Base-by-base conservation (phyloP, 1,140 invertebrate genomes). In the Lepidurus couesii region DNA sequence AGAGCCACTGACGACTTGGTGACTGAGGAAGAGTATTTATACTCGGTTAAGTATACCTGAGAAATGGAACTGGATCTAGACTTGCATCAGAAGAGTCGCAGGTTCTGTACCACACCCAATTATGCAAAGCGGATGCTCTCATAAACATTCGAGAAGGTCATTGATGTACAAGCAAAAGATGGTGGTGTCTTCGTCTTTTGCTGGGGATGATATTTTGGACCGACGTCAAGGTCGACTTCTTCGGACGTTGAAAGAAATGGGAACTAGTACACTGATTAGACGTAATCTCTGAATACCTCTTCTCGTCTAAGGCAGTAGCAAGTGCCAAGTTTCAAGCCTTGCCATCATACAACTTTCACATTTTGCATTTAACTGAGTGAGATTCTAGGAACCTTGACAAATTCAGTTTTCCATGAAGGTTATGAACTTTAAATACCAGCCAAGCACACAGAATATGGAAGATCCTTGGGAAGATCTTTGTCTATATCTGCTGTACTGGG, bases 1-100 rank as follows among this genome's bases (percentile, higher is more conserved):
- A 21, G 53, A 65, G 53, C 53, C 53, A 65, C 53, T 65, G 53
- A 65, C 13, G 53, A 65, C 6, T n/a, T 7, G 53, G 21, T n/a
- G 13, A 65, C 6, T 21, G n/a, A 65, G 13, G 53, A 65, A n/a
- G 53, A 21, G 53, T 21, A 65, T 65, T 65, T 65, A 65, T 65
- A 65, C 53, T 65, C 16, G 8, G 16, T 9, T 21, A 65, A 65
- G 53, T 34, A 65, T 65, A 65, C 9, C 53, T 65, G 53, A 65
- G 53, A 21, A 65, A 65, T 65, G 53, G 53, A 65, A 65, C 53
- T 65, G 53, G 53, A 65, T 65, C 53, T 65, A n/a, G 53, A 7
- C 21, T 65, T 7, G 53, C 53, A 65, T 65, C 53, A 16, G 16
- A 65, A n/a, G 53, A 65, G 53, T 65, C 21, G 16, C 21, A 21